Conservation (phyloP, 2,113 vertebrate species). For the Microcebus griseorufus region DNA sequence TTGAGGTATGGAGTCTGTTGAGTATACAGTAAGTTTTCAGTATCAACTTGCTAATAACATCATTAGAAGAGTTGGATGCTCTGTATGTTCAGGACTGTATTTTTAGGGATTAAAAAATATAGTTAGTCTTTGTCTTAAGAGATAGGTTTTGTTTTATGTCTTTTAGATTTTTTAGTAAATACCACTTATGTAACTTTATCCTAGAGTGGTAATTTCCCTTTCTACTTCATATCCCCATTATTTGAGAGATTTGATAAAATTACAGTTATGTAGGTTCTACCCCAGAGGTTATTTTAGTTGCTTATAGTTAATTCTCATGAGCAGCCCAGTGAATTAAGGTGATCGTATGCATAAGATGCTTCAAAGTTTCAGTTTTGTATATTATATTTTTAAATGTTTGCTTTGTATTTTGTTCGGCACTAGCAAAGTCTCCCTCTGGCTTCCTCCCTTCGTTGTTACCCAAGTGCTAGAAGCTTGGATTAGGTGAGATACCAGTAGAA, state of each 20-base stretch:
- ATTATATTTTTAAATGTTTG: background rate
- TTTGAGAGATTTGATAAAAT: background rate
- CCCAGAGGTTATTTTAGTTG: too few relatives aligned
- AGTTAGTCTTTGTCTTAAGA: background rate
- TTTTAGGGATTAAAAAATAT: slow-evolving; percentile 2
- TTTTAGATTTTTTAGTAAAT: slow-evolving; percentile 9
- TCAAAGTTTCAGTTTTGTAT: background rate
- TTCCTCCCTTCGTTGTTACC: background rate
- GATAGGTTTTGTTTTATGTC: background rate
- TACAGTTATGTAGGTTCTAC: too few relatives aligned
- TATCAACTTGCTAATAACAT: background rate
- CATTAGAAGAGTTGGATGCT: background rate
- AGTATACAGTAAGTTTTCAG: background rate
- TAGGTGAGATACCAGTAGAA: background rate
- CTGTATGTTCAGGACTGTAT: background rate
- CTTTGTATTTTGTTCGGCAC: background rate
- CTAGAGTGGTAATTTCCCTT: background rate
- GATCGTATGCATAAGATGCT: background rate
- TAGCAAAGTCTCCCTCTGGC: background rate
- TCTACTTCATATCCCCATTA: background rate
- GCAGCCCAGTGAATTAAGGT: background rate
- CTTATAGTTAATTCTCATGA: too few relatives aligned
- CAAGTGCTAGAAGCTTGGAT: background rate
- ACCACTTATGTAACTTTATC: background rate
- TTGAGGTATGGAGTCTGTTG: background rate